These are phyloP conservation scores for Crocodylus rhombifer DNA, from an alignment of 2,797 vertebrate species.

Conservation along the genomic window DNA sequence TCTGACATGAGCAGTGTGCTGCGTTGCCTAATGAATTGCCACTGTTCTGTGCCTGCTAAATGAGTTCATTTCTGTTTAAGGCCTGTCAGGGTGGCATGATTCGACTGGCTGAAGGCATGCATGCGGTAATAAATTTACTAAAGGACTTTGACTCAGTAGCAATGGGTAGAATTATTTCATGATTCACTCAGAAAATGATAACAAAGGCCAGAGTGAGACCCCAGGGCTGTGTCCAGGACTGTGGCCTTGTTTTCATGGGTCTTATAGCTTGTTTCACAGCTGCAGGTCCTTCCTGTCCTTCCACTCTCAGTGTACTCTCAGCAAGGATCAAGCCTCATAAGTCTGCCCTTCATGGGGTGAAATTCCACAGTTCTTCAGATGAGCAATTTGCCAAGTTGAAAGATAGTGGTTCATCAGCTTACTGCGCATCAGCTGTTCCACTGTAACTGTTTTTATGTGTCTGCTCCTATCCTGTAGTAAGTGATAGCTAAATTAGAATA, in stretches of 20 bases:
- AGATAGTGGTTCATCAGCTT: too few relatives aligned
- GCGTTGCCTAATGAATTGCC: slow-evolving; percentile 19
- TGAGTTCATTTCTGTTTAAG: not conserved
- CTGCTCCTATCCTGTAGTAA: too few relatives aligned
- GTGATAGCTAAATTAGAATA: too few relatives aligned
- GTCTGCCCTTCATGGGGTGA: not conserved
- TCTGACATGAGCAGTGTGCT: fast-evolving
- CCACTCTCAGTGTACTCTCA: not conserved
- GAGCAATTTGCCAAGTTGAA: too few relatives aligned
- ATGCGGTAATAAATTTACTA: not conserved
- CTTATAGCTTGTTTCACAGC: too few relatives aligned
- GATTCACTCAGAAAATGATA: not conserved
- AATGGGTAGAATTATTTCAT: not conserved
- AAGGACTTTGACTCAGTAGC: not conserved
- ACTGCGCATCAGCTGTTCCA: too few relatives aligned
- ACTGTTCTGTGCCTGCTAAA: not conserved
- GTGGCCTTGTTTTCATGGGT: not conserved
- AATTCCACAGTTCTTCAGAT: not conserved
- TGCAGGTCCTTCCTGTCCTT: not conserved
- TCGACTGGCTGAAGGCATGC: not conserved
- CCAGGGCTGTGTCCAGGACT: too few relatives aligned
- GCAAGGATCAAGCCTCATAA: not conserved
- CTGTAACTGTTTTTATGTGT: too few relatives aligned
- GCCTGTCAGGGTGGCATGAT: not conserved
- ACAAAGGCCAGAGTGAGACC: not conserved